A percentile compares a stretch with the other conserved stretches of the same genome.
These are phyloP conservation scores for Todus mexicanus DNA, from an alignment of 2,797 vertebrate species.

Conservation along the genomic window DNA sequence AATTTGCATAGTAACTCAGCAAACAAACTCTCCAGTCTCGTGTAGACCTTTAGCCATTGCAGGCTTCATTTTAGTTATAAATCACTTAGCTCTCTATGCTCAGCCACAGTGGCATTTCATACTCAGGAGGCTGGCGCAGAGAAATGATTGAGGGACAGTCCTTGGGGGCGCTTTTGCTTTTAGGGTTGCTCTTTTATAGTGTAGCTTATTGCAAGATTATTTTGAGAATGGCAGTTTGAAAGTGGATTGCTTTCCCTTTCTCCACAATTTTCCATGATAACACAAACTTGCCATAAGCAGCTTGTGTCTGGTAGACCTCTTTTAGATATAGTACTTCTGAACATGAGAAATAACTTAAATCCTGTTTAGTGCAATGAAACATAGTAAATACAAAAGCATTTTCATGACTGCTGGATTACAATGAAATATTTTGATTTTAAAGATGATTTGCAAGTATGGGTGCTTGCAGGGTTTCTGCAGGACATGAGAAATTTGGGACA, in stretches of 20 bases:
- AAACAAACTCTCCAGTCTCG: conserved; percentile 74
- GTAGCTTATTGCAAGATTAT: neutral
- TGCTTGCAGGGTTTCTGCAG: neutral
- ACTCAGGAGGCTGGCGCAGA: conserved; percentile 13
- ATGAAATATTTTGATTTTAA: neutral
- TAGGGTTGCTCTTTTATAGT: neutral
- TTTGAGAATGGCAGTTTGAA: neutral
- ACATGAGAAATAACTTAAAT: neutral
- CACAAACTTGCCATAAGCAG: neutral
- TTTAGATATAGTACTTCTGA: neutral
- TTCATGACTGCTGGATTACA: neutral
- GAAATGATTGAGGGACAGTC: neutral
- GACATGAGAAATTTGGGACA: neutral
- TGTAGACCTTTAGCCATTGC: conserved; percentile 61
- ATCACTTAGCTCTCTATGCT: conserved; percentile 56
- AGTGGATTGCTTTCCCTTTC: neutral
- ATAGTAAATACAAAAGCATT: neutral
- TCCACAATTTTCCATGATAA: neutral
- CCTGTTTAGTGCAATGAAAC: neutral
- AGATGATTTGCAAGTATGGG: neutral
- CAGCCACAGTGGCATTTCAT: conserved; percentile 49
- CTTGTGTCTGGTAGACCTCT: neutral
- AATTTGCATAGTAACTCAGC: conserved; percentile 80
- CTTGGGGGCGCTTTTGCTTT: neutral
- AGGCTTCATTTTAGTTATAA: conserved; percentile 69